Evolutionary conservation across 2,113 vertebrate genomes (phyloP).

Genomic region (Tringa solitaria): DNA sequence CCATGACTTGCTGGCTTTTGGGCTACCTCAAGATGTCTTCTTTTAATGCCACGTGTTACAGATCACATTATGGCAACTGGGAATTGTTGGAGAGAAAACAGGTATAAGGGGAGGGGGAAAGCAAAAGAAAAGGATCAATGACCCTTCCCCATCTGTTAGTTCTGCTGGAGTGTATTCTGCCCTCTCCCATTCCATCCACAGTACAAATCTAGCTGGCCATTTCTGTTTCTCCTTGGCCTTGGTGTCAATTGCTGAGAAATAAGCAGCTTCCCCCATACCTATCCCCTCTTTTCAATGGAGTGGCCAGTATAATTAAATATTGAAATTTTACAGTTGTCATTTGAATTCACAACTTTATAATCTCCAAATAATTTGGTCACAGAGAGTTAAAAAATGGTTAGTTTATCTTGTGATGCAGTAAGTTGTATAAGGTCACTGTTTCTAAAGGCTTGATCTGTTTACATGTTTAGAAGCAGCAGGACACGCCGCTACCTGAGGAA

Average conservation of each 20-base stretch:
- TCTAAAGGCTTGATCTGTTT: constrained; percentile 22
- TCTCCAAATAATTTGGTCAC: background rate
- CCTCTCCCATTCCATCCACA: background rate
- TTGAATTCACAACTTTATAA: background rate
- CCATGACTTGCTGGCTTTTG: background rate
- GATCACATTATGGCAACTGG: background rate
- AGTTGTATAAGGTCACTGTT: background rate
- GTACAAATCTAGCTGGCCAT: background rate
- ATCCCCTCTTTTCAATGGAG: background rate
- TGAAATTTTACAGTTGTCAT: background rate
- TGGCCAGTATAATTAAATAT: background rate
- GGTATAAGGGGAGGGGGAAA: background rate
- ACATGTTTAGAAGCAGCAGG: constrained; percentile 68
- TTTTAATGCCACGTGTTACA: background rate
- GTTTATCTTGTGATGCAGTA: background rate
- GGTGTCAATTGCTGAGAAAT: background rate
- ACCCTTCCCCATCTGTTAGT: background rate
- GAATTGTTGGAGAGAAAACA: background rate
- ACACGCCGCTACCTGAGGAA: constrained; percentile 78
- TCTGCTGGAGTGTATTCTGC: background rate
- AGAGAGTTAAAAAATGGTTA: background rate
- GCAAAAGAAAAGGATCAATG: background rate
- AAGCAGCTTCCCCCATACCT: background rate
- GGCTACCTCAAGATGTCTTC: background rate
- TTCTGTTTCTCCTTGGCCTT: background rate